Conservation (phyloP, 2,797 vertebrate genomes). For the Anolis apletophallus region DNA sequence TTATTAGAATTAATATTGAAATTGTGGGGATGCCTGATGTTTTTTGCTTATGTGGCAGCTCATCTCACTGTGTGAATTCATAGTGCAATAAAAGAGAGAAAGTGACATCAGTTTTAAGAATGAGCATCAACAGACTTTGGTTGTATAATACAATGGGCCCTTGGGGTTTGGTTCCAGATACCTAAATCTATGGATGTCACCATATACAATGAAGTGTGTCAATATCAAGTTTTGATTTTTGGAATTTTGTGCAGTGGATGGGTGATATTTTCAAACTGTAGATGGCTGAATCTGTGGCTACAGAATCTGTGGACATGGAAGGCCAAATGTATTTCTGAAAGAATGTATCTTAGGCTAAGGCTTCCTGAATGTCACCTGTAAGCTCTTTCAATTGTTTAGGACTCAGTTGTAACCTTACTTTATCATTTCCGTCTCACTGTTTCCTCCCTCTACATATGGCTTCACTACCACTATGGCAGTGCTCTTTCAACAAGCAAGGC, state of each 20-base stretch:
- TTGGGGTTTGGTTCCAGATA: background rate
- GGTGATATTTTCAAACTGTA: too few species aligned
- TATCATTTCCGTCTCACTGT: background rate
- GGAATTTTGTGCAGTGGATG: too few species aligned
- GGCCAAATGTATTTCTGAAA: too few species aligned
- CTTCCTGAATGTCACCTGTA: background rate
- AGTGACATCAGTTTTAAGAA: background rate
- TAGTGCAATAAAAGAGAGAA: background rate
- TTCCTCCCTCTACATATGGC: background rate
- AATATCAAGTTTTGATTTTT: too few species aligned
- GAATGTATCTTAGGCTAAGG: background rate
- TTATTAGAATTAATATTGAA: background rate
- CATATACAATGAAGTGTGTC: too few species aligned
- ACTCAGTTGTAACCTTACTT: background rate
- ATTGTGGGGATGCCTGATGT: background rate
- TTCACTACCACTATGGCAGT: background rate
- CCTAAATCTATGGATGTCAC: too few species aligned
- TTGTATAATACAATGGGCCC: background rate
- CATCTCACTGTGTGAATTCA: background rate
- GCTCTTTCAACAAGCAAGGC: background rate
- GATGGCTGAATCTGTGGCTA: too few species aligned
- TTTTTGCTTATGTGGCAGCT: background rate
- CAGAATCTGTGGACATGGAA: too few species aligned
- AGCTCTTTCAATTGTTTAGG: background rate
- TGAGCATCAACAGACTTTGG: background rate